A percentile compares a stretch with the other conserved stretches of the same genome.
Evolutionary conservation across 2,888 invertebrate species (phyloP).

Genomic region (Cryptocephalus moraei): DNA sequence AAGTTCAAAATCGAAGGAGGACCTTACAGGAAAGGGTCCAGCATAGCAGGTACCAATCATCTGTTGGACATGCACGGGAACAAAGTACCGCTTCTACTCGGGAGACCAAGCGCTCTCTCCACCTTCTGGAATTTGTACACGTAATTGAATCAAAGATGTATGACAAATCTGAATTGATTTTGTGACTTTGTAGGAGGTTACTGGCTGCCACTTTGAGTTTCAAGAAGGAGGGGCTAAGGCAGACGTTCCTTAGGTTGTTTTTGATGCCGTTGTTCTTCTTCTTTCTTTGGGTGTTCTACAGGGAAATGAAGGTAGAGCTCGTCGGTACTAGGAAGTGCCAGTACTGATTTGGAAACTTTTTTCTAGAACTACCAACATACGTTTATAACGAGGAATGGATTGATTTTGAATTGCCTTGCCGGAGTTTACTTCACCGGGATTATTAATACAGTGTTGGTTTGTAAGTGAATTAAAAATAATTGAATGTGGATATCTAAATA

Average conservation of each 20-base stretch:
- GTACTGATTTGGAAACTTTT: not conserved
- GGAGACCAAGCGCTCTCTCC: slow-evolving; percentile 57
- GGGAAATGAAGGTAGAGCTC: slow-evolving; percentile 47
- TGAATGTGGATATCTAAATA: not conserved
- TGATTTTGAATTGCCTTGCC: slow-evolving; percentile 58
- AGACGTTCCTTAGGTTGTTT: slow-evolving; percentile 64
- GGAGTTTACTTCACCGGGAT: slow-evolving; percentile 60
- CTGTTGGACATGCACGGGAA: slow-evolving; percentile 42
- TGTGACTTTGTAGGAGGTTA: slow-evolving; percentile 50
- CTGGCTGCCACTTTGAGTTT: slow-evolving; percentile 70
- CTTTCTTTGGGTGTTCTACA: slow-evolving; percentile 70
- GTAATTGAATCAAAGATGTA: slow-evolving; percentile 35
- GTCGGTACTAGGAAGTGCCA: not conserved
- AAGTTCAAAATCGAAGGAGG: slow-evolving; percentile 83
- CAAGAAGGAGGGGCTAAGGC: slow-evolving; percentile 62
- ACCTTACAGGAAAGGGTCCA: slow-evolving; percentile 53
- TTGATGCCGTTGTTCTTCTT: slow-evolving; percentile 67
- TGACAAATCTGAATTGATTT: too few species aligned
- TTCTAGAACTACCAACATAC: slow-evolving; percentile 55
- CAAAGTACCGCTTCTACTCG: slow-evolving; percentile 66
- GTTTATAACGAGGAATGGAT: slow-evolving; percentile 59
- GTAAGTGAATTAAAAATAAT: slow-evolving; percentile 43
- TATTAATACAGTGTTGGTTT: slow-evolving; percentile 56
- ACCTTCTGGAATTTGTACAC: slow-evolving; percentile 59
- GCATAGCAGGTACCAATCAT: slow-evolving; percentile 47